Base-by-base conservation (phyloP, 2,113 vertebrate genomes). In the Misgurnus anguillicaudatus region DNA sequence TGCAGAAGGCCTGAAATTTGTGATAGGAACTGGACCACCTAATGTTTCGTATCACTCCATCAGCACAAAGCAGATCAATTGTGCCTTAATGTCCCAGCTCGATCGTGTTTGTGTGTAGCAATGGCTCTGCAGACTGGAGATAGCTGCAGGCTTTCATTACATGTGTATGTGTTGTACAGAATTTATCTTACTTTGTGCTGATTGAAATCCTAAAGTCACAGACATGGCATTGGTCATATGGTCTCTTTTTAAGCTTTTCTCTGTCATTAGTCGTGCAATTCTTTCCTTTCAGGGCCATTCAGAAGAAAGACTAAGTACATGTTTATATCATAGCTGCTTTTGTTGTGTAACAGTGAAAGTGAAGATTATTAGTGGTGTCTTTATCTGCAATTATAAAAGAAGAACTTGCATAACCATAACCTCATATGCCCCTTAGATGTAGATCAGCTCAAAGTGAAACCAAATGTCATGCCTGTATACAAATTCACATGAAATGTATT, bases 241-340 rank as follows among this genome's bases (percentile, higher is more conserved):
- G 58, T 73, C 39, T 38, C 62, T 39, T 45, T 78, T 82, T 67
- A 66, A 62, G 51, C 80, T 45, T 51, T 58, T 55, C 67, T 67
- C 63, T 75, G 72, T 75, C 58, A 69, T 62, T 78, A 9, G 39
- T 39, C 47, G 41, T 65, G n/a, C 42, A 53, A 19, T 69, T 70
- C 19, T n/a, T 42, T 21, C 51, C 78, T 74, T 78, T 57, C 41
- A 58, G 39, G 21, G 63, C 47, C 17, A 3, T 21, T 67, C 17
- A 9, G 21, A 31, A 48, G 31, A 1, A 51, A 19, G 45, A 31
- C 66, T 31, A 48, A 14, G 42, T 31, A 8, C 16, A 48, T 48
- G 45, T 68, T 65, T 55, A 24, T 61, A 24, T 69, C 65, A 47
- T 24, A 58, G 10, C 24, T 66, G 48, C 17, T 36, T 38, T 60